phyloP scores from a whole-genome alignment of 2,888 invertebrate genomes.

The Drosophila anomalipes region DNA sequence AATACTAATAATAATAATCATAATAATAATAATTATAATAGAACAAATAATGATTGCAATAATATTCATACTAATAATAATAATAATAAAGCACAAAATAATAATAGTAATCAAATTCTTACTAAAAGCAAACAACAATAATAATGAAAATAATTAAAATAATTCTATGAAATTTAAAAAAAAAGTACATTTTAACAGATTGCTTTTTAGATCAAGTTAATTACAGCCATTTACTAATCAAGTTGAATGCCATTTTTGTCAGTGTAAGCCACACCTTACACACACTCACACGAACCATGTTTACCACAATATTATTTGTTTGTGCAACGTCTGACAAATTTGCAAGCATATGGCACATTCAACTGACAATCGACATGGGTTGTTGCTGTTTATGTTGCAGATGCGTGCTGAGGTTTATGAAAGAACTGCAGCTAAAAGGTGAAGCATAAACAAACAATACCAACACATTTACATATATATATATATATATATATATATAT shows the following conservation, averaged over 20 bases:
- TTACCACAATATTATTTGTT: conserved; percentile 28
- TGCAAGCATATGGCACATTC: conserved; percentile 33
- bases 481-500: not conserved
- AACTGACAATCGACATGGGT: conserved; percentile 10
- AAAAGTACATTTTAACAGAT: not conserved
- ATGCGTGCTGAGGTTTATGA: conserved; percentile 21
- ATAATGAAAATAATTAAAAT: not conserved
- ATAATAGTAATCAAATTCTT: not conserved
- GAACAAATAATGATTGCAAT: not conserved
- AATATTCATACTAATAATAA: not conserved
- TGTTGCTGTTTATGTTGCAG: conserved; percentile 27
- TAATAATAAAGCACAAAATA: not conserved
- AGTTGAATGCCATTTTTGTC: not conserved
- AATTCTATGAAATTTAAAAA: not conserved
- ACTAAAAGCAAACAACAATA: not conserved
- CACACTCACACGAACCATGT: not conserved
- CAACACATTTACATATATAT: not conserved
- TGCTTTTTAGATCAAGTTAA: not conserved
- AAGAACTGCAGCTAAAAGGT: conserved; percentile 29
- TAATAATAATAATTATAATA: not conserved
- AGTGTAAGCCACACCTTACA: conserved; percentile 26
- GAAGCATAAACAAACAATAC: conserved; percentile 38
- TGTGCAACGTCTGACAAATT: conserved; percentile 23
- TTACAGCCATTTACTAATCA: not conserved
- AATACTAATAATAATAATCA: not conserved